Conservation (phyloP, 2,113 vertebrate species). For the Megalops atlanticus region DNA sequence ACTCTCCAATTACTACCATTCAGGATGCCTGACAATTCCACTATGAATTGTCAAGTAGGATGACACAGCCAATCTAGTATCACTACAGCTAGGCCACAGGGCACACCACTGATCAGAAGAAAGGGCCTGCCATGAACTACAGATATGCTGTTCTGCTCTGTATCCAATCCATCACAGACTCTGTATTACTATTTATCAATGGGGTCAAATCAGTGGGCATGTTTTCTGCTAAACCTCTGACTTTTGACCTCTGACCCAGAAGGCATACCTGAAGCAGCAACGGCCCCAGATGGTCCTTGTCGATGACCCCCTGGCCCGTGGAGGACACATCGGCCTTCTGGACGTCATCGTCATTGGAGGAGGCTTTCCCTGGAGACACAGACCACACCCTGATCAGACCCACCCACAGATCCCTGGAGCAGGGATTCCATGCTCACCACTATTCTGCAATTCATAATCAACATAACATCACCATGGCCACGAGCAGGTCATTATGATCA, state of each 20-base stretch:
- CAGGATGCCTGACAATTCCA: no score
- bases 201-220: not conserved
- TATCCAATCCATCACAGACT: not conserved
- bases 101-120: not conserved
- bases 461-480: not conserved
- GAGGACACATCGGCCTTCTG: slow-evolving; percentile 98
- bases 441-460: not conserved
- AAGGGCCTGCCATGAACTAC: not conserved
- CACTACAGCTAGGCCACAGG: not conserved
- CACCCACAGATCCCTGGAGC: not conserved
- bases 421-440: not conserved
- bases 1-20: no score
- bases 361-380: slow-evolving; percentile 80
- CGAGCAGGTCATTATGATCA: not conserved
- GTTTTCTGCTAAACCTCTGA: not conserved
- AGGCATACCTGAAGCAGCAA: slow-evolving; percentile 90
- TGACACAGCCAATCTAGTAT: no score
- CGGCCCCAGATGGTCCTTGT: slow-evolving; percentile 96
- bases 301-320: slow-evolving; percentile 96
- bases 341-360: slow-evolving; percentile 91
- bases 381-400: not conserved
- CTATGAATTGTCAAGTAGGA: no score
- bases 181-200: not conserved
- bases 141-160: not conserved
- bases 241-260: not conserved